Percentiles rank a stretch among this genome's conserved stretches.
These are phyloP conservation scores for human DNA, from an alignment of 2,113 vertebrate genomes.

Conservation along the genomic window DNA sequence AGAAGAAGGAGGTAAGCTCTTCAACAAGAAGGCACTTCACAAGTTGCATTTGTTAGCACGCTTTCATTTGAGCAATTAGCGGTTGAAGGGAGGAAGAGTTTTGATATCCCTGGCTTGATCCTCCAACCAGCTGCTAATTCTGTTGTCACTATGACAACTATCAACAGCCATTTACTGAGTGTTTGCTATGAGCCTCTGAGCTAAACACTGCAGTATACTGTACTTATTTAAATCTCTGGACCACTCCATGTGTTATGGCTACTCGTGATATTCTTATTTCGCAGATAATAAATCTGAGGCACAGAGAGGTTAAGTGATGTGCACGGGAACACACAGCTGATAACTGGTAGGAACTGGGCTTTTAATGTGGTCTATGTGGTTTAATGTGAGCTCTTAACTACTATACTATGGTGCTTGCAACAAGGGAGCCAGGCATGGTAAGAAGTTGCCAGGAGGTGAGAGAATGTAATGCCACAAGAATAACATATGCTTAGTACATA, in stretches of 20 bases:
- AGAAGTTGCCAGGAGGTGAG: background rate
- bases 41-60: background rate
- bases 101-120: background rate
- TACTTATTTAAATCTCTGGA: background rate
- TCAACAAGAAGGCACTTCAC: background rate
- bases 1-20: background rate
- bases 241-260: background rate
- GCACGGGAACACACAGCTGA: background rate
- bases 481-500: background rate
- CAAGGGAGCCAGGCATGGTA: background rate
- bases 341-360: background rate
- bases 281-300: background rate
- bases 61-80: background rate
- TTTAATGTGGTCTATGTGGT: background rate
- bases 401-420: background rate
- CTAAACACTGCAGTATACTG: too few species aligned
- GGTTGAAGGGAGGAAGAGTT: background rate
- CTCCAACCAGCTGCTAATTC: background rate
- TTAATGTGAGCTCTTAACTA: background rate
- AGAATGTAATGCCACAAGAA: background rate
- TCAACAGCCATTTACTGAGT: too few species aligned
- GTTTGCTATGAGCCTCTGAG: background rate
- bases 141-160: fast-evolving
- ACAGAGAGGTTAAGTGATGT: background rate
- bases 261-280: background rate